Conservation (phyloP, 2,797 vertebrate genomes). For the Fratercula arctica region DNA sequence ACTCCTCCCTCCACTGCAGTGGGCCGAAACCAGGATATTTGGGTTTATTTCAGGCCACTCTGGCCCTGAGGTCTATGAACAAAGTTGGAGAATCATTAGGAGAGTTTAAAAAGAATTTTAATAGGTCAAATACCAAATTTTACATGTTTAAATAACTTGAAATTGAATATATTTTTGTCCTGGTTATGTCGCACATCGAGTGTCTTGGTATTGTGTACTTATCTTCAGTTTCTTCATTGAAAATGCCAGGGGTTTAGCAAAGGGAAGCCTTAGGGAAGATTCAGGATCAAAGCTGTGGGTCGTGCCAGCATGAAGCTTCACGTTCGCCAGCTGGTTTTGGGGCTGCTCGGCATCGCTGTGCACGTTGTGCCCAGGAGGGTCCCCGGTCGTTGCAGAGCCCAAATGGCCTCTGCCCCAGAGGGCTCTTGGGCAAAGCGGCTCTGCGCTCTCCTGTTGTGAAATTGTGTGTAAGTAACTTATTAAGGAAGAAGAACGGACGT, state of each 20-base stretch:
- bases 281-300: neutral
- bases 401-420: neutral
- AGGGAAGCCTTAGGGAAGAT: neutral
- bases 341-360: neutral
- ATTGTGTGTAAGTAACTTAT: neutral
- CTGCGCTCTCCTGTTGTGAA: neutral
- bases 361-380: fast-evolving
- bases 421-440: neutral
- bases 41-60: neutral
- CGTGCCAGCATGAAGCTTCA: fast-evolving
- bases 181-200: neutral
- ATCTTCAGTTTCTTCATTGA: fast-evolving
- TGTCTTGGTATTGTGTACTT: fast-evolving
- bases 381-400: neutral
- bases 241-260: neutral
- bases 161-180: neutral
- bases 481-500: fast-evolving
- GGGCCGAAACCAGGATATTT: neutral
- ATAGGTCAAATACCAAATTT: neutral
- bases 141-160: neutral
- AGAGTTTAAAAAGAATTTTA: neutral
- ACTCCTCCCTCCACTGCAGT: neutral
- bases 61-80: neutral
- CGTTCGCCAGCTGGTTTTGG: fast-evolving
- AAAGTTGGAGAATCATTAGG: neutral